These are phyloP conservation scores for Chroicocephalus ridibundus DNA, from an alignment of 2,113 vertebrate genomes.

Conservation along the genomic window DNA sequence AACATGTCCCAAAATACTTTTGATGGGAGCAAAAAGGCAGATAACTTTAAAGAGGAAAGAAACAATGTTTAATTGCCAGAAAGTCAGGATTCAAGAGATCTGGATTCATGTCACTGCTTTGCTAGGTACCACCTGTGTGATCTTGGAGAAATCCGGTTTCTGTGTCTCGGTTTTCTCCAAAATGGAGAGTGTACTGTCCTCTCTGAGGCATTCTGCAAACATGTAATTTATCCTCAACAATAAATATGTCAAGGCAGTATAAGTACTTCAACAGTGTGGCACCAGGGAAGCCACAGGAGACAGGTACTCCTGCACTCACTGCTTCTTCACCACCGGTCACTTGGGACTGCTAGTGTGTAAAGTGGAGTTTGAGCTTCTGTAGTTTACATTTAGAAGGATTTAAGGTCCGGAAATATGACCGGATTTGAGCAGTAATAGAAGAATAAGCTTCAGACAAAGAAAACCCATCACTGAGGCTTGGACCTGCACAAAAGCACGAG, in stretches of 20 bases:
- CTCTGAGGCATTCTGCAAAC: neutral
- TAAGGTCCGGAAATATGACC: neutral
- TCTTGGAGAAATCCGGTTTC: neutral
- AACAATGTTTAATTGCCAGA: neutral
- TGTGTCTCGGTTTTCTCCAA: neutral
- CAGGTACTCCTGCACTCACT: neutral
- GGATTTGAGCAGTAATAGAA: neutral
- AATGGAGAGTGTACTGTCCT: rapidly evolving
- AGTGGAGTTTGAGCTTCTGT: rapidly evolving
- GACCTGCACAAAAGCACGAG: rapidly evolving
- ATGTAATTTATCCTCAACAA: neutral
- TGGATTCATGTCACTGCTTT: neutral
- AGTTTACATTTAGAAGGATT: neutral
- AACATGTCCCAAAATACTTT: neutral
- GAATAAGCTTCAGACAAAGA: neutral
- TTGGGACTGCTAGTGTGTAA: rapidly evolving
- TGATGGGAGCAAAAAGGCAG: neutral
- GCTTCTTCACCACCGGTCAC: neutral
- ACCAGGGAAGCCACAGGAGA: neutral
- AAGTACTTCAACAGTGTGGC: neutral
- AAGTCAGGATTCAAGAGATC: neutral
- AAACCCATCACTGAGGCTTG: neutral
- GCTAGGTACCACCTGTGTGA: neutral
- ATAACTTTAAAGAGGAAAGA: neutral
- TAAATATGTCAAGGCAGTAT: neutral